A percentile compares a stretch with the other conserved stretches of the same genome.
Evolutionary conservation across 1,140 invertebrate genomes (phyloP).

Genomic region (Zaprionus kolodkinae): DNA sequence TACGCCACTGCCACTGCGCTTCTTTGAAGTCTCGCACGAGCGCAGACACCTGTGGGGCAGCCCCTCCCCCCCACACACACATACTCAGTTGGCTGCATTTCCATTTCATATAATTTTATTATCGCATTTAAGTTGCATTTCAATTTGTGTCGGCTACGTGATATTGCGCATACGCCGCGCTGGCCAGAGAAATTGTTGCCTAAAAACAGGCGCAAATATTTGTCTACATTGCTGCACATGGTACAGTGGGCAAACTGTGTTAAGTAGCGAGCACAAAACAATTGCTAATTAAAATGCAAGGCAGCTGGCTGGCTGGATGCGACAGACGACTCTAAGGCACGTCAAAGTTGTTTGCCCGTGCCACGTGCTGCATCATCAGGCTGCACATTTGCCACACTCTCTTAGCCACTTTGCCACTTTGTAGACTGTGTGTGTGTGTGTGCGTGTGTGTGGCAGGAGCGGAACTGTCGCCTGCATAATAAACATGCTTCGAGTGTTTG

Average conservation of each 20-base stretch:
- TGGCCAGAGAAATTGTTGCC: slow-evolving; percentile 28
- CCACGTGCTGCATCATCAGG: slow-evolving; percentile 49
- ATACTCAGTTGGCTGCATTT: slow-evolving; percentile 53
- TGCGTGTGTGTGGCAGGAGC: not conserved
- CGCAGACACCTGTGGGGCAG: slow-evolving; percentile 59
- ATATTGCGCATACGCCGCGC: slow-evolving; percentile 53
- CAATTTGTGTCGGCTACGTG: slow-evolving; percentile 60
- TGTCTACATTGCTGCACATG: slow-evolving; percentile 48
- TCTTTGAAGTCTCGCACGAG: slow-evolving; percentile 40
- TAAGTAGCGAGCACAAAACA: slow-evolving; percentile 39
- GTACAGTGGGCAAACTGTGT: slow-evolving; percentile 55
- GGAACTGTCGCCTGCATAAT: slow-evolving; percentile 56
- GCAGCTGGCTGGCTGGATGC: slow-evolving; percentile 16
- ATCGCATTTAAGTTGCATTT: slow-evolving; percentile 70
- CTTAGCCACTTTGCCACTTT: slow-evolving; percentile 38
- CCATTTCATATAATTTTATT: slow-evolving; percentile 70
- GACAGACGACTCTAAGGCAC: not conserved
- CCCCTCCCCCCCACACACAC: slow-evolving; percentile 13
- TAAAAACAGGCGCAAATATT: slow-evolving; percentile 68
- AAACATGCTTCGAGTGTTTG: slow-evolving; percentile 47
- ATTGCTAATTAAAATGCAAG: slow-evolving; percentile 77
- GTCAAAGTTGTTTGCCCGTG: slow-evolving; percentile 54
- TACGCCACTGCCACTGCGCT: not conserved
- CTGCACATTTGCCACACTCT: slow-evolving; percentile 47
- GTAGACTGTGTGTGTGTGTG: slow-evolving; percentile 7